phyloP scores from a whole-genome alignment of 1,140 invertebrate species.

The Dreissena polymorpha region DNA sequence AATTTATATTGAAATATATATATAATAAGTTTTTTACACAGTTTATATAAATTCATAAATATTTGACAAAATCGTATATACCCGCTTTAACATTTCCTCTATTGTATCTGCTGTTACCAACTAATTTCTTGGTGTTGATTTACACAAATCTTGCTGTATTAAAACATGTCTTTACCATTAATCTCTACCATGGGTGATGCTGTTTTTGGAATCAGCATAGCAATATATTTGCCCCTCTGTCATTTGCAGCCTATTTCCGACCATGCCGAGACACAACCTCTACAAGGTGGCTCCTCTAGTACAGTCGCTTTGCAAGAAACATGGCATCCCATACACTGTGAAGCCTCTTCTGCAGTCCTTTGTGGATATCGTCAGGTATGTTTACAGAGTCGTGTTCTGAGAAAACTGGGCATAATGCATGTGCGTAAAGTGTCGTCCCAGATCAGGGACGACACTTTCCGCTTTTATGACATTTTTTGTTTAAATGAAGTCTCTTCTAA shows the following conservation, averaged over 20 bases:
- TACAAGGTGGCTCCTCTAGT: constrained; percentile 77
- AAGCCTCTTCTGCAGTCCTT: constrained; percentile 76
- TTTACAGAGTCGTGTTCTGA: constrained; percentile 10
- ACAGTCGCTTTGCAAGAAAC: constrained; percentile 77
- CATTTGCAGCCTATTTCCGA: constrained; percentile 77
- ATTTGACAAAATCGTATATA: too few species aligned
- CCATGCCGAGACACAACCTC: constrained; percentile 79
- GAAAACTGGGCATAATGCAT: too few species aligned
- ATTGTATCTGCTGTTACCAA: too few species aligned
- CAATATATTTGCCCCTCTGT: neutral
- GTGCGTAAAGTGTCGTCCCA: too few species aligned
- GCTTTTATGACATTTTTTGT: too few species aligned
- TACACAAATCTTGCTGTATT: neutral
- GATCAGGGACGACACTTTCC: too few species aligned
- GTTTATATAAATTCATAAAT: too few species aligned
- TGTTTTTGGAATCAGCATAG: neutral
- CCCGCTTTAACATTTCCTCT: too few species aligned
- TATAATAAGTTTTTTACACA: too few species aligned
- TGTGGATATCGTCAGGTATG: constrained; percentile 76
- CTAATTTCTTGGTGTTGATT: too few species aligned
- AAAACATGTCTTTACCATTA: neutral
- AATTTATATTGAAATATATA: too few species aligned
- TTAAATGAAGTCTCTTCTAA: too few species aligned
- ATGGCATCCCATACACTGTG: constrained; percentile 73
- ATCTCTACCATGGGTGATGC: neutral